Evolutionary conservation across 1,140 invertebrate genomes (phyloP).

Genomic region (Drepana arcuata): DNA sequence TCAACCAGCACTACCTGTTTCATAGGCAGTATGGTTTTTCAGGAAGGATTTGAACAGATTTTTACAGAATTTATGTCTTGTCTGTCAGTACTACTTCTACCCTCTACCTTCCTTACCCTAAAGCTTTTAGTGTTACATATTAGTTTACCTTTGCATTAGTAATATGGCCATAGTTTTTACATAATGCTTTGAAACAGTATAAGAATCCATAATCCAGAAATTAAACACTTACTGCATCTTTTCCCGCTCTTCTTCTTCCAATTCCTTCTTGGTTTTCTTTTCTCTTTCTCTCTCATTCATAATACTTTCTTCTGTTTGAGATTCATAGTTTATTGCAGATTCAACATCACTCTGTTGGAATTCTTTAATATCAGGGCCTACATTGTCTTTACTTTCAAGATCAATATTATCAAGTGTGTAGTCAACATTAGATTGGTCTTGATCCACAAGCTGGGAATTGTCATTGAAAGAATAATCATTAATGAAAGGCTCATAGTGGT

Average conservation of each 20-base stretch:
- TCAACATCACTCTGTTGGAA: slow-evolving; percentile 32
- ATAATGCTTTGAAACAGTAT: no score
- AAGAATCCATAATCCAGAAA: no score
- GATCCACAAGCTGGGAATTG: slow-evolving; percentile 24
- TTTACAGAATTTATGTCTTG: no score
- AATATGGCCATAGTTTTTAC: no score
- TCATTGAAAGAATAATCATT: slow-evolving; percentile 57
- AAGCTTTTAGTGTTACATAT: no score
- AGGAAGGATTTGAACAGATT: no score
- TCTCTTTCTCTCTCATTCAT: slow-evolving; percentile 75
- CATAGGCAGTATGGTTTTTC: no score
- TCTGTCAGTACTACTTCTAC: no score
- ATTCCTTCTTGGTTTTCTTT: slow-evolving; percentile 83
- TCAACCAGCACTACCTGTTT: no score
- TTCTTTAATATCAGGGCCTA: slow-evolving; percentile 30
- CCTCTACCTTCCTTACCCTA: no score
- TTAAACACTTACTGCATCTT: slow-evolving; percentile 91
- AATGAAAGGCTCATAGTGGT: slow-evolving; percentile 52
- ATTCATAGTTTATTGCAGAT: slow-evolving; percentile 30
- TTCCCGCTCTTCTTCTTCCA: slow-evolving; percentile 92
- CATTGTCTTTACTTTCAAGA: slow-evolving; percentile 7
- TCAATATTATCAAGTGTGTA: slow-evolving; percentile 21
- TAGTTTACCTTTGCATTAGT: no score
- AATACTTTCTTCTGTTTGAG: slow-evolving; percentile 47
- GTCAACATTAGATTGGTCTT: slow-evolving; percentile 22